Conservation (phyloP, 2,113 vertebrate species). For the Elephantulus edwardii region DNA sequence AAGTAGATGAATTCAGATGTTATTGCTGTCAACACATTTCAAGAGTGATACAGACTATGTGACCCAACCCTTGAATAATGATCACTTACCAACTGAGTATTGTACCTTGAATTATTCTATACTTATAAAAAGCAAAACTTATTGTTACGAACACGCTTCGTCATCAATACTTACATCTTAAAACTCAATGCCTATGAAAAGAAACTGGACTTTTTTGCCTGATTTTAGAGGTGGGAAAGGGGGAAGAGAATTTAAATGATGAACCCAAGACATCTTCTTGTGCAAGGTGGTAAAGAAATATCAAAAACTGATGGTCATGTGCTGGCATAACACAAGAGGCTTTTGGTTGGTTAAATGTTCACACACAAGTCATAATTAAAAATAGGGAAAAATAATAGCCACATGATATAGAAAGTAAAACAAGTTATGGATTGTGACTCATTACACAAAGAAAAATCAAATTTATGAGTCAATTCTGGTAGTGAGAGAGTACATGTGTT, state of each 20-base stretch:
- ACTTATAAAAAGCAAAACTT: constrained; percentile 8
- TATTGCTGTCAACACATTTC: constrained; percentile 28
- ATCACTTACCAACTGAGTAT: constrained; percentile 30
- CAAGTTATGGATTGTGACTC: background rate
- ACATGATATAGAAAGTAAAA: no score
- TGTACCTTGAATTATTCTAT: constrained; percentile 14
- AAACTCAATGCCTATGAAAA: background rate
- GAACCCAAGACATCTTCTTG: background rate
- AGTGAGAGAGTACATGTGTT: no score
- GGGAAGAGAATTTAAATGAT: background rate
- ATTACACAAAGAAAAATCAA: background rate
- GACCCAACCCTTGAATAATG: constrained; percentile 29
- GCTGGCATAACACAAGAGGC: background rate
- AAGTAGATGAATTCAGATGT: background rate
- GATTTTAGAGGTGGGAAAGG: background rate
- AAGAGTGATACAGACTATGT: background rate
- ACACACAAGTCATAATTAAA: no score
- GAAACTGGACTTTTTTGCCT: background rate
- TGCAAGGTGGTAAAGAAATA: background rate
- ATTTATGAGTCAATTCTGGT: no score
- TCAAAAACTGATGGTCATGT: background rate
- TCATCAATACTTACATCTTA: background rate
- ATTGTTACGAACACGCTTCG: background rate
- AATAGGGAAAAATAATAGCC: no score
- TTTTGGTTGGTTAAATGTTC: no score